Conservation (phyloP, 2,888 invertebrate species). For the Apotomis betuletana region DNA sequence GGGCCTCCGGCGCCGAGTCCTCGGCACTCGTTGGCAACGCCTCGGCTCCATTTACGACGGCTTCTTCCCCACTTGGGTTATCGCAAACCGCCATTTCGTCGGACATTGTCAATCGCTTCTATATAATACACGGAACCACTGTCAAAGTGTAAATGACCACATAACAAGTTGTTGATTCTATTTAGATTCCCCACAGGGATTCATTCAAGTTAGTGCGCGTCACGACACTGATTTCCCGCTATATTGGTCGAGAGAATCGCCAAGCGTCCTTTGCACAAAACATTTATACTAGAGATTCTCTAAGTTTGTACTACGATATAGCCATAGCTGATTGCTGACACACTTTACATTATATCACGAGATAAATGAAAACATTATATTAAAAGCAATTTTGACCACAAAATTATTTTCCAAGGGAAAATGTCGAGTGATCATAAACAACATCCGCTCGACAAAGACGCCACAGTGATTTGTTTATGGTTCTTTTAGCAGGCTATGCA, state of each 20-base stretch:
- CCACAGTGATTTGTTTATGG: slow-evolving; percentile 54
- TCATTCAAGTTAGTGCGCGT: slow-evolving; percentile 74
- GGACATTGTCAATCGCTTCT: slow-evolving; percentile 76
- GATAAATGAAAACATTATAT: slow-evolving; percentile 46
- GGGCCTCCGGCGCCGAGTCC: slow-evolving; percentile 52
- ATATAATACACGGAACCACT: slow-evolving; percentile 67
- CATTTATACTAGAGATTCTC: slow-evolving; percentile 48
- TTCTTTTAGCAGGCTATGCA: slow-evolving; percentile 13
- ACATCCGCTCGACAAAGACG: slow-evolving; percentile 70
- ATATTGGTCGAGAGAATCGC: slow-evolving; percentile 63
- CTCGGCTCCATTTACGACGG: slow-evolving; percentile 61
- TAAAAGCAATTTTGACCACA: slow-evolving; percentile 59
- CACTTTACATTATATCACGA: slow-evolving; percentile 43
- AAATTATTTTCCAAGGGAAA: slow-evolving; percentile 68
- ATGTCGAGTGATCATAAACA: slow-evolving; percentile 76
- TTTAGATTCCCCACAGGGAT: slow-evolving; percentile 63
- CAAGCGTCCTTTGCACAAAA: slow-evolving; percentile 52
- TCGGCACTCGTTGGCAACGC: slow-evolving; percentile 54
- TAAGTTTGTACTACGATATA: slow-evolving; percentile 34
- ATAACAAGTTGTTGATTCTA: slow-evolving; percentile 74
- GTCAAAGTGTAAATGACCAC: slow-evolving; percentile 70
- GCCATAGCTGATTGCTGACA: slow-evolving; percentile 30
- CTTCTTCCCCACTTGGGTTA: slow-evolving; percentile 69
- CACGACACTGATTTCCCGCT: slow-evolving; percentile 81
- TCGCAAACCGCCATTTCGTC: slow-evolving; percentile 80